Percentiles rank a stretch among this genome's conserved stretches.
Conservation (phyloP, 2,113 vertebrate genomes). For the Bujurquina vittata region DNA sequence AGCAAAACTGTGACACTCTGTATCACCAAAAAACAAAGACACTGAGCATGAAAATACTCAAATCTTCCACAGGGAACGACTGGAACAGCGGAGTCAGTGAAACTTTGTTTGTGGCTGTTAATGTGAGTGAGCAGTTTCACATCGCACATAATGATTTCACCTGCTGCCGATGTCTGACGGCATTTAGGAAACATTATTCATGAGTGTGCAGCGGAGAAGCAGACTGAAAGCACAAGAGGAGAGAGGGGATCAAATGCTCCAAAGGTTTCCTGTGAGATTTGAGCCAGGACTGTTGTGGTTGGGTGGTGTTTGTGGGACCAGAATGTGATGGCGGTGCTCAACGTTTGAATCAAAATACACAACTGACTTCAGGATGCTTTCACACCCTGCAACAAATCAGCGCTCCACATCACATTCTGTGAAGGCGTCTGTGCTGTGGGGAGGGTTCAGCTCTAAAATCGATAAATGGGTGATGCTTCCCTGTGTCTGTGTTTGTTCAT, state of each 20-base stretch:
- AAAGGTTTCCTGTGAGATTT: conserved; percentile 4
- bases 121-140: not conserved
- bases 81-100: not conserved
- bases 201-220: not conserved
- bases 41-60: not conserved
- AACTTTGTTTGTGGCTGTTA: not conserved
- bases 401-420: not conserved
- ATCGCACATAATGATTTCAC: not conserved
- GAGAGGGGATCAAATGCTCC: not conserved
- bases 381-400: too few relatives aligned
- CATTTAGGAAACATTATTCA: not conserved
- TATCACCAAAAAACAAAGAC: not conserved
- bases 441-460: not conserved
- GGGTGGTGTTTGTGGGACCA: not conserved
- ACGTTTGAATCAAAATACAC: not conserved
- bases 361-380: not conserved
- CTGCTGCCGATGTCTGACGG: not conserved
- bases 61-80: not conserved
- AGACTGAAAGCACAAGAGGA: not conserved
- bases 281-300: not conserved
- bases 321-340: not conserved
- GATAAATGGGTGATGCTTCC: not conserved
- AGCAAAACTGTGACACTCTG: not conserved
- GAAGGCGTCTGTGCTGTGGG: not conserved
- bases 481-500: not conserved